Conservation (phyloP, 2,888 invertebrate genomes). For the Hesperia comma region DNA sequence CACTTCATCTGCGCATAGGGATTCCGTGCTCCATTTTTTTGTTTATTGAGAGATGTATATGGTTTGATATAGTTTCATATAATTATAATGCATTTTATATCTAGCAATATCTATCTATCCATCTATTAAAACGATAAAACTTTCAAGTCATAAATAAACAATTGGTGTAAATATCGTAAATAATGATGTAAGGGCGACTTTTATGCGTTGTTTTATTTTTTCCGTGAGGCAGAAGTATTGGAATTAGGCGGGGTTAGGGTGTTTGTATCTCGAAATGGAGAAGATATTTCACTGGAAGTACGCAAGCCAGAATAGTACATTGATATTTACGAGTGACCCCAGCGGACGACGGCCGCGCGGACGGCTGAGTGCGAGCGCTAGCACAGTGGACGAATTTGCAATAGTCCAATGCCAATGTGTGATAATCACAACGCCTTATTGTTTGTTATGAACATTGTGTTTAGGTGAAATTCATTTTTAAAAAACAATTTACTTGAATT, state of each 20-base stretch:
- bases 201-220: slow-evolving; percentile 45
- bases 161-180: slow-evolving; percentile 30
- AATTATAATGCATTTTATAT: too few relatives aligned
- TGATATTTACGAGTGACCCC: slow-evolving; percentile 77
- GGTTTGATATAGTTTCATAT: too few relatives aligned
- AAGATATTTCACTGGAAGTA: slow-evolving; percentile 76
- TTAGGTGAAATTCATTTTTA: too few relatives aligned
- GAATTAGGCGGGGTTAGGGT: slow-evolving; percentile 65
- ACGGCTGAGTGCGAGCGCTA: slow-evolving; percentile 16
- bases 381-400: background rate
- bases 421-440: too few relatives aligned
- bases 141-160: slow-evolving; percentile 26
- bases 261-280: slow-evolving; percentile 70
- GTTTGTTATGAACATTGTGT: too few relatives aligned
- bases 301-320: slow-evolving; percentile 71
- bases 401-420: too few relatives aligned
- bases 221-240: slow-evolving; percentile 60
- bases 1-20: too few relatives aligned
- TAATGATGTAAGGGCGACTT: slow-evolving; percentile 33
- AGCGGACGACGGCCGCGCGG: slow-evolving; percentile 38
- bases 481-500: too few relatives aligned
- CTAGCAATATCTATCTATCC: too few relatives aligned
- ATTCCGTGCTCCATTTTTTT: too few relatives aligned
- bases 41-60: too few relatives aligned
- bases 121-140: slow-evolving; percentile 11